phyloP scores from a whole-genome alignment of 2,888 invertebrate genomes.

The Mellilla xanthometata region DNA sequence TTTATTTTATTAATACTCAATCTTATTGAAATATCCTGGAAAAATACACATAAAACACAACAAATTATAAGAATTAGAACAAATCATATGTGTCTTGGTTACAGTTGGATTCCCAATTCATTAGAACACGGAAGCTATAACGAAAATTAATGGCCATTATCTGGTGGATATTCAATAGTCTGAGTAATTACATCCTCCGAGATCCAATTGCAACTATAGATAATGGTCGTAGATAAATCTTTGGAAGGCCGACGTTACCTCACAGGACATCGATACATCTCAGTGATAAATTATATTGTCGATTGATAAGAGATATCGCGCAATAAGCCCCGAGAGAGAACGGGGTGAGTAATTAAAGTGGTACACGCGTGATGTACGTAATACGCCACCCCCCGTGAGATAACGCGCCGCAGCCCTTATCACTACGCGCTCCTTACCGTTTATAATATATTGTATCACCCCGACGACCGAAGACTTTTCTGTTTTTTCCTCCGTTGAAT shows the following conservation, averaged over 20 bases:
- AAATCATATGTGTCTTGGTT: no score
- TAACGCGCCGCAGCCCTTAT: conserved; percentile 75
- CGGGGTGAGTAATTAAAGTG: conserved; percentile 47
- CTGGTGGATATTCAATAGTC: conserved; percentile 11
- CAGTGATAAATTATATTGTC: conserved; percentile 39
- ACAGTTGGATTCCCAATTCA: background rate
- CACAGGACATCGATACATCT: conserved; percentile 31
- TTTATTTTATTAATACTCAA: no score
- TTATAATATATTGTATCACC: conserved; percentile 79
- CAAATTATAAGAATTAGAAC: no score
- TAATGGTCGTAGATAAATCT: no score
- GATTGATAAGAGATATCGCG: conserved; percentile 43
- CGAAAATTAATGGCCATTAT: conserved; percentile 14
- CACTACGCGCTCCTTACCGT: conserved; percentile 76
- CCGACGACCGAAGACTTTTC: conserved; percentile 69
- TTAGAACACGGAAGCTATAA: conserved; percentile 10
- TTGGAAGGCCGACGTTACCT: conserved; percentile 31
- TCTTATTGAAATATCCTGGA: no score
- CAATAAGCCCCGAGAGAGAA: conserved; percentile 36
- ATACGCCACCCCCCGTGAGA: conserved; percentile 44
- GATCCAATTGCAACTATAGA: conserved; percentile 14
- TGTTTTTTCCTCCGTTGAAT: conserved; percentile 58
- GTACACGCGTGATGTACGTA: background rate
- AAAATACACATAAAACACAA: no score
- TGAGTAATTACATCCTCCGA: conserved; percentile 24